Evolutionary conservation across 30 jellyfish, hydroid and myxozoan genomes (phyloP), one percentile per base, ranked within the genome.

Genomic region (Cassiopea andromeda): DNA sequence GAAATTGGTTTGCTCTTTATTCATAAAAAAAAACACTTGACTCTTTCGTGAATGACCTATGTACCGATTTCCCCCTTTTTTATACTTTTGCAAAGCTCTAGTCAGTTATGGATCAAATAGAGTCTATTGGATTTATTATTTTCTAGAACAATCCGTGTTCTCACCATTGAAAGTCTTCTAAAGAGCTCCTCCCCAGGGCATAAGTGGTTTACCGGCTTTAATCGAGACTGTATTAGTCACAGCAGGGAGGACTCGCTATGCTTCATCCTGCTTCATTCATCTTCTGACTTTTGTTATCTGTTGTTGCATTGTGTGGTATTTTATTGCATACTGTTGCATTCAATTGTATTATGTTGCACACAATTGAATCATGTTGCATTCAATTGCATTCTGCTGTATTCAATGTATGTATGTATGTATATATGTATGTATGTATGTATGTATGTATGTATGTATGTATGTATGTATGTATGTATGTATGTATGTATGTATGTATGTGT

Each of bases 191-290:
- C 49, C 86, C 86, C 48, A 13, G 44, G 48, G 2, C 49, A 14
- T 48, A 15, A 49, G 48, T 47, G 86, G 86, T 19, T 77, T 46
- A 47, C 70, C 70, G 70, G 69, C 50, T 48, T 77, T 12, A 77
- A 16, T 77, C 74, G 73, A 3, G 70, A 44, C 48, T 77, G 49
- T 54, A 77, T 69, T 48, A 46, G 15, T 9, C 86, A 43, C 86
- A 77, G 86, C 49, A 15, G 86, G 86, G 73, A 70, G 2, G 43
- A 18, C 27, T 77, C 86, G 86, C 86, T 2, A 77, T 48, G 86
- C 50, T 77, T 77, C 86, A 74, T 74, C 50, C 50, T 38, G 6
- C 48, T 77, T 12, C 69, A 64, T 64, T 64, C 19, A 5, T 64
- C 43, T 64, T 4, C 15, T 64, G 43, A 9, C 2, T 14, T 64